Evolutionary conservation across 2,113 vertebrate species (phyloP).

Genomic region (Serinus canaria): DNA sequence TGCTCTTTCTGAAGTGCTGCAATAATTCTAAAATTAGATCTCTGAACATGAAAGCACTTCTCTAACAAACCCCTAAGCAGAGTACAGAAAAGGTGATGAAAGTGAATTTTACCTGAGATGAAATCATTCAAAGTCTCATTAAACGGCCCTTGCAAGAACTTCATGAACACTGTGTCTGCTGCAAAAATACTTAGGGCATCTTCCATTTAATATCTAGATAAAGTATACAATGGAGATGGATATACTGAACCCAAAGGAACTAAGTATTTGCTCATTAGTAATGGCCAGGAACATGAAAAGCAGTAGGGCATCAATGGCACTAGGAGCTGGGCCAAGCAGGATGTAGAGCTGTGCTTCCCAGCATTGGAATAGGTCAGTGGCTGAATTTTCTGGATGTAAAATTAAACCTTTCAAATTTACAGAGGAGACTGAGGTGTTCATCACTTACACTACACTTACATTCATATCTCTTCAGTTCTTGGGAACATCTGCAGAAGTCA

Average conservation of each 20-base stretch:
- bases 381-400: not conserved
- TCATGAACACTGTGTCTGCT: not conserved
- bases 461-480: not conserved
- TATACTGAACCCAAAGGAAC: not conserved
- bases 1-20: constrained; percentile 8
- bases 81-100: not conserved
- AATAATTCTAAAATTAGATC: constrained; percentile 18
- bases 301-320: not conserved
- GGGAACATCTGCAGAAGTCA: not conserved
- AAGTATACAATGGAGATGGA: not conserved
- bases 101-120: not conserved
- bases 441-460: not conserved
- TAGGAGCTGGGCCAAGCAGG: not conserved
- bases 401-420: not conserved
- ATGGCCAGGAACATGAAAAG: not conserved
- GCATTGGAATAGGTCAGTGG: not conserved
- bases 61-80: not conserved
- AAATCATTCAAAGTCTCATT: not conserved
- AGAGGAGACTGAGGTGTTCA: not conserved
- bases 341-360: not conserved
- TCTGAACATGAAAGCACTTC: not conserved
- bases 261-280: not conserved
- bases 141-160: not conserved
- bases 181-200: not conserved
- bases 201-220: not conserved